Evolutionary conservation across 35 echinoderm and acorn worm species (phyloP), one percentile per base, ranked within the genome.

Genomic region (Eucidaris tribuloides): DNA sequence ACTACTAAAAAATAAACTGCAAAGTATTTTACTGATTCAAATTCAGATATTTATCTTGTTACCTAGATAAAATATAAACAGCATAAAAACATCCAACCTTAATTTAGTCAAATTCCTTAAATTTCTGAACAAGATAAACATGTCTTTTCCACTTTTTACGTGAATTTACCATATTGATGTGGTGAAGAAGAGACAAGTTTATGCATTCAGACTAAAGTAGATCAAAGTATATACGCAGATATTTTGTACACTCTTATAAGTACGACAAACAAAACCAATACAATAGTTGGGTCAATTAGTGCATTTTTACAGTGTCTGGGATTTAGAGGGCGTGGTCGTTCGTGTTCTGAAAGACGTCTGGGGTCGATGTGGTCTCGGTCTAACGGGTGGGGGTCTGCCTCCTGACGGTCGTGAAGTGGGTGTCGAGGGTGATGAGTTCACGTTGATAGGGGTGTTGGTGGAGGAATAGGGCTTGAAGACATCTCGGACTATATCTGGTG

Each of bases 401-500:
- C 2, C 1, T 68, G 64, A 68, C 41, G 35, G 13, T 31, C 28
- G 17, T 32, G 61, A 64, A 1, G 68, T 74, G 40, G 68, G 68
- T 41, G 68, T 74, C 35, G 68, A 35, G 13, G 68, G 68, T 2
- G 68, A 35, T 33, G 68, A n/a, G n/a, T n/a, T n/a, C n/a, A 74
- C 14, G 68, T 42, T 3, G 68, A 74, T n/a, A 40, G 68, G 68
- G 9, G 28, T 28, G 22, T 6, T 31, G 61, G 41, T 13, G 80
- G 56, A 20, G 80, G 22, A 38, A 58, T 66, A 41, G 62, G 61
- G 38, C n/a, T 71, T 38, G 39, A 41, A 13, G 31, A 84, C 65
- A n/a, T 84, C 82, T 25, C 62, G 59, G 30, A 84, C 61, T 17
- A 84, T 35, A 27, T 84, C 82, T 7, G 82, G 82, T 23, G 82